Conservation (phyloP, 2,888 invertebrate species). For the Cryptophagus acutangulus region DNA sequence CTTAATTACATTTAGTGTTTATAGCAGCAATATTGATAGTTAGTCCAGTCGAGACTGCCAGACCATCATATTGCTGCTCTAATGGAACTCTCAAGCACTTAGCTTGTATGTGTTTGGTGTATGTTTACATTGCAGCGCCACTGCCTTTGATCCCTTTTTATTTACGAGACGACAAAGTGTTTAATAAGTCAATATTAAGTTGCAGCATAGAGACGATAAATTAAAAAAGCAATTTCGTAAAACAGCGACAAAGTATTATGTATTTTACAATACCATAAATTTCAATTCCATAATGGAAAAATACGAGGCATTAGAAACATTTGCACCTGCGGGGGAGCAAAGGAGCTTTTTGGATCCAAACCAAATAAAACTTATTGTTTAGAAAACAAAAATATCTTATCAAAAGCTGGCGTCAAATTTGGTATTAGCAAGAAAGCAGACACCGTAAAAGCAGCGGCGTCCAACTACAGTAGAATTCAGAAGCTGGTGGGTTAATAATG, state of each 20-base stretch:
- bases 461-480: constrained; percentile 2
- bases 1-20: too few species aligned
- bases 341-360: too few species aligned
- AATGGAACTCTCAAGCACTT: constrained; percentile 36
- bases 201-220: constrained; percentile 31
- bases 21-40: neutral
- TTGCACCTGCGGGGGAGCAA: too few species aligned
- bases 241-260: too few species aligned
- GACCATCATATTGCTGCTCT: constrained; percentile 33
- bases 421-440: too few species aligned
- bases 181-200: constrained; percentile 31
- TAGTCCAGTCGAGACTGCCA: constrained; percentile 1
- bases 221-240: constrained; percentile 31
- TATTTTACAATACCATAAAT: too few species aligned
- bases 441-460: neutral
- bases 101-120: constrained; percentile 30
- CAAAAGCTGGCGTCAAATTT: too few species aligned
- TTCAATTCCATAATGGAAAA: too few species aligned
- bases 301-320: too few species aligned
- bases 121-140: constrained; percentile 28
- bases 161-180: constrained; percentile 36
- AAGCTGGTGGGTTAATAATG: constrained; percentile 7
- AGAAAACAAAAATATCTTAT: too few species aligned
- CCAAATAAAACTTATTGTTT: too few species aligned
- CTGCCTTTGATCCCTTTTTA: constrained; percentile 36